These are phyloP conservation scores for Trachythela sp. DNA, from an alignment of 64 coral and sea anemone species.

Conservation along the genomic window DNA sequence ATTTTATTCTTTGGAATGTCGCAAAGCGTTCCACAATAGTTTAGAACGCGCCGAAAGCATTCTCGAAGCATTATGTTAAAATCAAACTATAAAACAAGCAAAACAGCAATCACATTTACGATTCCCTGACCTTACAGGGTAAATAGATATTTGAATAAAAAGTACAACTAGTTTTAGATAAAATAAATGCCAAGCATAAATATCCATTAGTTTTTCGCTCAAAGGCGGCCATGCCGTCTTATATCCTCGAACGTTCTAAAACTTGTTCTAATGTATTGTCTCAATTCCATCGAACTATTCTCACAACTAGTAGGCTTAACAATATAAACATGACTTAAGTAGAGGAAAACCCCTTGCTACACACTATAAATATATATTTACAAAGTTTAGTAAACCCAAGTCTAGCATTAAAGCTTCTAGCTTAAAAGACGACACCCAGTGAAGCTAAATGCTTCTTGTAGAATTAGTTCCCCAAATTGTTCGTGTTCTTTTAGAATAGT, in stretches of 20 bases:
- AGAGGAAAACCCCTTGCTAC: neutral
- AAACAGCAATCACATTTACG: slow-evolving; percentile 9
- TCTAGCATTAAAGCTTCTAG: neutral
- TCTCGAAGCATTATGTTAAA: neutral
- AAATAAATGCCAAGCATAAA: neutral
- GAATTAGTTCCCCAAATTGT: neutral
- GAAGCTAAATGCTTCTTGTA: neutral
- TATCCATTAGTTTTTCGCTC: neutral
- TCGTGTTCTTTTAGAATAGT: neutral
- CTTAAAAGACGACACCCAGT: slow-evolving; percentile 18
- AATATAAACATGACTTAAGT: neutral
- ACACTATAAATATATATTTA: slow-evolving; percentile 26
- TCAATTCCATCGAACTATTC: neutral
- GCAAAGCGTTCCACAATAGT: neutral
- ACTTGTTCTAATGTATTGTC: neutral
- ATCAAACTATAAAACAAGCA: neutral
- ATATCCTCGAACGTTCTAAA: neutral
- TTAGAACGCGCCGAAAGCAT: neutral
- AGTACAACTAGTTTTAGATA: neutral
- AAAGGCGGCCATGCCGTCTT: neutral
- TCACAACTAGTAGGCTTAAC: neutral
- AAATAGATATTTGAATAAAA: slow-evolving; percentile 22
- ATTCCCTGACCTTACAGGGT: slow-evolving; percentile 4
- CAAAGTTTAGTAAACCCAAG: neutral
- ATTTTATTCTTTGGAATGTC: neutral